Percentiles rank a stretch among this genome's conserved stretches.
Evolutionary conservation across 2,113 vertebrate genomes (phyloP).

Genomic region (Hemiscyllium ocellatum): DNA sequence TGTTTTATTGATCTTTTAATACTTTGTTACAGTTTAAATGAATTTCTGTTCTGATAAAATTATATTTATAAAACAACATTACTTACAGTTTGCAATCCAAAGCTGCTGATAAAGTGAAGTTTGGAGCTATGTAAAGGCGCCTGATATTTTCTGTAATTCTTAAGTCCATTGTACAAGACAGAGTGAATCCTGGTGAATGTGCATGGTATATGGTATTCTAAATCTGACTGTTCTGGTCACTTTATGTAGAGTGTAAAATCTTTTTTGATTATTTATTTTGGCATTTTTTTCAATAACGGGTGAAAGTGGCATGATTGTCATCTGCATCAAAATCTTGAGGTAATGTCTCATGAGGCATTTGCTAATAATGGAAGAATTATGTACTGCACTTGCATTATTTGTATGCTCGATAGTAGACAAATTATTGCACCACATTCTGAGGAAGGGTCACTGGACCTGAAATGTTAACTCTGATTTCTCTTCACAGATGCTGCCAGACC

Average conservation of each 20-base stretch:
- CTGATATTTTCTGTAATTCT: background rate
- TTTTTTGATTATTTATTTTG: background rate
- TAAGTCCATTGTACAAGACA: background rate
- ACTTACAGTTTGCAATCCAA: background rate
- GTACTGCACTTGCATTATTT: background rate
- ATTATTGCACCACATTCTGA: too few relatives aligned
- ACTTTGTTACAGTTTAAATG: background rate
- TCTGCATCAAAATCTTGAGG: background rate
- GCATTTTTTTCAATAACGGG: background rate
- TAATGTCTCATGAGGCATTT: background rate
- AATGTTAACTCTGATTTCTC: too few relatives aligned
- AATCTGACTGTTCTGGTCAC: background rate
- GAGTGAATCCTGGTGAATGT: background rate
- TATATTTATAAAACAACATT: background rate
- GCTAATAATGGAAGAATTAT: background rate
- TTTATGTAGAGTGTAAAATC: background rate
- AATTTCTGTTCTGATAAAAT: background rate
- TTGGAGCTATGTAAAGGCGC: background rate
- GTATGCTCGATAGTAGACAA: background rate
- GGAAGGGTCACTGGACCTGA: too few relatives aligned
- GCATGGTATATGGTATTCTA: background rate
- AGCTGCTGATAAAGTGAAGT: background rate
- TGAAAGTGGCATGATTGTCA: background rate
- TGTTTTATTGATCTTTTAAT: background rate
- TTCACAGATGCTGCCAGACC: too few relatives aligned